Percentiles rank a stretch among this genome's conserved stretches.
Evolutionary conservation across 1,140 invertebrate genomes (phyloP).

Genomic region (Eubasilissa regina): DNA sequence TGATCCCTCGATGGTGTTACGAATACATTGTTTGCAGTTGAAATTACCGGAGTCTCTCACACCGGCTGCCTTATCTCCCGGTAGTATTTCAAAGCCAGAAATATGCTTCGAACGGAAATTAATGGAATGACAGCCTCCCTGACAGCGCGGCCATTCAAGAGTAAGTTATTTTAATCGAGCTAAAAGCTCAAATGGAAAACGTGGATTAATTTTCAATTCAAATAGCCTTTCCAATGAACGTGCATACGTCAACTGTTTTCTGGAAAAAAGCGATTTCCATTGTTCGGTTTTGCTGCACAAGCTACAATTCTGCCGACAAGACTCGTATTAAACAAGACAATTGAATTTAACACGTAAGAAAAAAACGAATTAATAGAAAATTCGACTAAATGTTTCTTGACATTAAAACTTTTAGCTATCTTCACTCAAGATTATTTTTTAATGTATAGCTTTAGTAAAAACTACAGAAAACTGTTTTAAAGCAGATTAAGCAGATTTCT

Average conservation of each 20-base stretch:
- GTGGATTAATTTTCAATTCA: constrained; percentile 48
- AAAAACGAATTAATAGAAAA: too few relatives aligned
- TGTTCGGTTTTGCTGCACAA: constrained; percentile 1
- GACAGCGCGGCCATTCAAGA: constrained; percentile 18
- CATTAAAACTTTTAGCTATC: too few relatives aligned
- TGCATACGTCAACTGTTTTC: background rate
- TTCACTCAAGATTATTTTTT: too few relatives aligned
- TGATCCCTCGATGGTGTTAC: too few relatives aligned
- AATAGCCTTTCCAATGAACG: constrained; percentile 35
- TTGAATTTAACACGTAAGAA: too few relatives aligned
- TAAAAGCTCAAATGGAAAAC: constrained; percentile 33
- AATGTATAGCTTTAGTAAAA: too few relatives aligned
- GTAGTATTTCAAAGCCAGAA: constrained; percentile 42
- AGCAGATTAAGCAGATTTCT: too few relatives aligned
- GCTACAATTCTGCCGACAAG: background rate
- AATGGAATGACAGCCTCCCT: constrained; percentile 36
- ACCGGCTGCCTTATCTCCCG: constrained; percentile 19
- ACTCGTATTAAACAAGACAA: background rate
- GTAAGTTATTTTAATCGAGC: constrained; percentile 44
- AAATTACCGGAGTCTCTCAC: constrained; percentile 9
- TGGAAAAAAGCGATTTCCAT: constrained; percentile 1
- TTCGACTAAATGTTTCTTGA: too few relatives aligned
- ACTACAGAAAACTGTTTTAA: too few relatives aligned
- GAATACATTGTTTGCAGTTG: constrained; percentile 27
- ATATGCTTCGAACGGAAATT: constrained; percentile 44